phyloP scores from a whole-genome alignment of 2,797 vertebrate genomes.

The Mionectes olivaceus region DNA sequence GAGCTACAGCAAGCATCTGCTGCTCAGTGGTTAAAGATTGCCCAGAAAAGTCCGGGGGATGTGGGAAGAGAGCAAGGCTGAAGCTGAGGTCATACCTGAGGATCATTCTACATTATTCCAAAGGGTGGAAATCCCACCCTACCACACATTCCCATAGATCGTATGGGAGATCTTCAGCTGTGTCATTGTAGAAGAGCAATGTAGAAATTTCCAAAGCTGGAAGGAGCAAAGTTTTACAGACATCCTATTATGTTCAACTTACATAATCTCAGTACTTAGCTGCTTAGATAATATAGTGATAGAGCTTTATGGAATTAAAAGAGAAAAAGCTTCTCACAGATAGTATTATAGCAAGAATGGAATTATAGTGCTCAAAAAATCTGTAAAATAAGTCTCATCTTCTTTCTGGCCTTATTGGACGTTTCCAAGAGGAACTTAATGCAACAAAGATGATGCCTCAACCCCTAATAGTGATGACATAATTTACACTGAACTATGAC shows the following conservation, averaged over 20 bases:
- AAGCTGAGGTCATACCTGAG: not conserved
- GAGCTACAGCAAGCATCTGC: not conserved
- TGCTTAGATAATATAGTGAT: conserved; percentile 51
- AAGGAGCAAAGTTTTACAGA: conserved; percentile 22
- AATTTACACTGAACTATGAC: not conserved
- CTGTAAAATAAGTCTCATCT: not conserved
- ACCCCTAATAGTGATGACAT: not conserved
- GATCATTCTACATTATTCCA: not conserved
- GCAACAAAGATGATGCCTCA: not conserved
- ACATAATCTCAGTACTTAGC: conserved; percentile 33
- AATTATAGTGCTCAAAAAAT: not conserved
- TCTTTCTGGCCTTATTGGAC: not conserved
- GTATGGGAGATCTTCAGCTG: conserved; percentile 10
- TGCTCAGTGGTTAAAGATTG: not conserved
- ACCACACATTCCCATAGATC: not conserved
- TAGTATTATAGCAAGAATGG: not conserved
- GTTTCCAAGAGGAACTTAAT: not conserved
- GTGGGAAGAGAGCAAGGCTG: not conserved
- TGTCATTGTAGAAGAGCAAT: conserved; percentile 17
- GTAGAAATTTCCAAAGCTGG: conserved; percentile 38
- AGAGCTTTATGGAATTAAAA: conserved; percentile 9
- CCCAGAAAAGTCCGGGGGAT: not conserved
- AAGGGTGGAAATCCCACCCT: not conserved
- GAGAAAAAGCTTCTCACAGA: not conserved
- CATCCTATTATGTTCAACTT: conserved; percentile 48